A percentile compares a stretch with the other conserved stretches of the same genome.
These are phyloP conservation scores for Eupsilia transversa DNA, from an alignment of 2,888 invertebrate genomes.

Conservation along the genomic window DNA sequence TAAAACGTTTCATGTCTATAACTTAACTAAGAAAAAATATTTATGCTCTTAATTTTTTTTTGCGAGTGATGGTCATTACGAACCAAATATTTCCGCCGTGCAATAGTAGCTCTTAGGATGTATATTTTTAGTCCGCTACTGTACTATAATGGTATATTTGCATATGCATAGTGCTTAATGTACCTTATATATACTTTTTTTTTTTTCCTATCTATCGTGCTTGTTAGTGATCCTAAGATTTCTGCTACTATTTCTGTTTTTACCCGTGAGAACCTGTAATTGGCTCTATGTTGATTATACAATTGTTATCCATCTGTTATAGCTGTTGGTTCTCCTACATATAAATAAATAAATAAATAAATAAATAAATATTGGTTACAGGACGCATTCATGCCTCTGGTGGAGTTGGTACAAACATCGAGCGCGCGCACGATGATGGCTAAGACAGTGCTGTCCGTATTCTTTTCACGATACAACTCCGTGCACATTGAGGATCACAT, in stretches of 20 bases:
- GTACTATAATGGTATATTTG: constrained; percentile 2
- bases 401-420: constrained; percentile 97
- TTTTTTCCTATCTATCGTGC: too few species aligned
- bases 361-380: too few species aligned
- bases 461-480: constrained; percentile 87
- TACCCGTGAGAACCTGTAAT: too few species aligned
- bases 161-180: too few species aligned
- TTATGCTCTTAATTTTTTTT: neutral
- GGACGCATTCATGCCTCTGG: constrained; percentile 97
- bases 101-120: neutral
- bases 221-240: too few species aligned
- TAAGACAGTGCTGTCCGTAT: constrained; percentile 94
- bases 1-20: neutral
- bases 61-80: neutral
- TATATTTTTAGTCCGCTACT: neutral
- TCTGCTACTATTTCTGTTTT: too few species aligned
- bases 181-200: too few species aligned
- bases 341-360: too few species aligned
- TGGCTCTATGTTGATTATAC: too few species aligned
- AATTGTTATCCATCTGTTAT: too few species aligned
- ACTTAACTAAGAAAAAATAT: neutral
- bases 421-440: constrained; percentile 95
- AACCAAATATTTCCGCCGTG: neutral
- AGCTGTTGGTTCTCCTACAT: too few species aligned
- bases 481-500: constrained; percentile 94